These are phyloP conservation scores for Drosophila tripunctata DNA, from an alignment of 2,888 invertebrate genomes.

Conservation along the genomic window DNA sequence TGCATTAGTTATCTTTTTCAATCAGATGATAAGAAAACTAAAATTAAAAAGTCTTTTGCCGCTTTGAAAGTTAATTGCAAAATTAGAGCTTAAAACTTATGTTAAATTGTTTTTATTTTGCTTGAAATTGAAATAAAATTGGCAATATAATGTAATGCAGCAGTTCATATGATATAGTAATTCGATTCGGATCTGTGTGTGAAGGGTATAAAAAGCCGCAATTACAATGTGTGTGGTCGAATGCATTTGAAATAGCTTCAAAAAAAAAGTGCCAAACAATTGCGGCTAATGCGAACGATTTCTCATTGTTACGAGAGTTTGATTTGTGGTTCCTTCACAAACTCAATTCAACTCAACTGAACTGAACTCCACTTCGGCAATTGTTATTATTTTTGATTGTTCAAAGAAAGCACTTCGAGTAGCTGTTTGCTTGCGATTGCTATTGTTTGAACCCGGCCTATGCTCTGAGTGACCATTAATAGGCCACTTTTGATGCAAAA, in stretches of 20 bases:
- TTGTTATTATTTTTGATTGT: slow-evolving; percentile 55
- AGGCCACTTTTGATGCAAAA: slow-evolving; percentile 66
- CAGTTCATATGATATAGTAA: background rate
- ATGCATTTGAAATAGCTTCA: slow-evolving; percentile 33
- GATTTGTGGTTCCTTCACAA: slow-evolving; percentile 68
- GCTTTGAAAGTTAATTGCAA: no score
- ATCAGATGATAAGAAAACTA: no score
- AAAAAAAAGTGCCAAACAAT: slow-evolving; percentile 68
- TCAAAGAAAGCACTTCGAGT: slow-evolving; percentile 52
- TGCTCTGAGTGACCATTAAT: slow-evolving; percentile 61
- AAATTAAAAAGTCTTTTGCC: no score
- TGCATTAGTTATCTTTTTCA: no score
- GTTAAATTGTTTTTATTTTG: background rate
- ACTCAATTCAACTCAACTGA: no score
- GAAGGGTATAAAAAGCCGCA: slow-evolving; percentile 8
- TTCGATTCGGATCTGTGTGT: background rate
- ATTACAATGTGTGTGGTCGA: slow-evolving; percentile 55
- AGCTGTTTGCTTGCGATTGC: slow-evolving; percentile 28
- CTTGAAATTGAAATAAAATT: no score
- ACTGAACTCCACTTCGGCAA: no score
- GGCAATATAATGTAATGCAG: no score
- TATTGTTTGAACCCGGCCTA: slow-evolving; percentile 51
- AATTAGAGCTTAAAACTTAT: no score
- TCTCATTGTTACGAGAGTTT: slow-evolving; percentile 65
- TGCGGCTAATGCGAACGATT: slow-evolving; percentile 68